Percentiles rank a stretch among this genome's conserved stretches.
phyloP scores from a whole-genome alignment of 1,140 invertebrate species.

The Ectropis grisescens region DNA sequence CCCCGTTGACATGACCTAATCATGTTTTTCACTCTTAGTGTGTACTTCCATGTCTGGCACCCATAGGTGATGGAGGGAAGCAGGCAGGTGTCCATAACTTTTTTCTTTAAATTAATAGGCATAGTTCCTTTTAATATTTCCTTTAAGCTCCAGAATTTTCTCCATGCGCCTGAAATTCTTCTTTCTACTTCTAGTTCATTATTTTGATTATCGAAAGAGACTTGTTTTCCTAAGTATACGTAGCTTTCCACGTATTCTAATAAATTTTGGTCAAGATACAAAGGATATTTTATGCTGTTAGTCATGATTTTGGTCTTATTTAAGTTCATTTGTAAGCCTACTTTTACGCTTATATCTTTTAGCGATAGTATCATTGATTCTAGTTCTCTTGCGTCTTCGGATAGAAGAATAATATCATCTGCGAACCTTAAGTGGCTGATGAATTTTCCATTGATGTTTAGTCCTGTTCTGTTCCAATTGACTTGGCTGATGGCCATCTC shows the following conservation, averaged over 20 bases:
- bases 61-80: slow-evolving; percentile 1
- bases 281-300: not conserved
- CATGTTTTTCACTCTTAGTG: not conserved
- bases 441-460: not conserved
- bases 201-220: not conserved
- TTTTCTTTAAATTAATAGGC: not conserved
- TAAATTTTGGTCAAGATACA: not conserved
- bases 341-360: not conserved
- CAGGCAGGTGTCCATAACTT: not conserved
- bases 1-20: slow-evolving; percentile 1
- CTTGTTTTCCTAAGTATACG: not conserved
- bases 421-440: not conserved
- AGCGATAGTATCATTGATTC: not conserved
- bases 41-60: slow-evolving; percentile 3
- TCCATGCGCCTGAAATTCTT: not conserved
- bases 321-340: not conserved
- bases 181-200: not conserved
- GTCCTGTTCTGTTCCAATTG: not conserved
- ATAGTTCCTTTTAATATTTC: not conserved
- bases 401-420: not conserved
- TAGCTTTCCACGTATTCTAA: not conserved
- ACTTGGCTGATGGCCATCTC: not conserved
- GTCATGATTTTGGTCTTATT: not conserved
- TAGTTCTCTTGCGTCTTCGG: not conserved
- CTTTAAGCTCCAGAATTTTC: not conserved